Evolutionary conservation across 2,113 vertebrate genomes (phyloP).

Genomic region (Syrmaticus mikado): DNA sequence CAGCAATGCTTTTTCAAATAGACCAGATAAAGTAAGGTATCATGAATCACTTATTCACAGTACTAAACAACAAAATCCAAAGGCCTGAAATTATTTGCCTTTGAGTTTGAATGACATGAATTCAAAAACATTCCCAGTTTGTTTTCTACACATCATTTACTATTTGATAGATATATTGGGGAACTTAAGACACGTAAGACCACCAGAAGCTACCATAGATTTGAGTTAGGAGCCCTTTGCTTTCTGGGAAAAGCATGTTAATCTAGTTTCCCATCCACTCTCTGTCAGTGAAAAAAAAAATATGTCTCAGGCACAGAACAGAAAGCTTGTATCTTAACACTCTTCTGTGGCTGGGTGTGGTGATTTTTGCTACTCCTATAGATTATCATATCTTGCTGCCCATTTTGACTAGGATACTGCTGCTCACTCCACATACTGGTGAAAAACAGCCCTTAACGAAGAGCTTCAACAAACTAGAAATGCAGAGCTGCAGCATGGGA

Average conservation of each 20-base stretch:
- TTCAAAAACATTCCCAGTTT: background rate
- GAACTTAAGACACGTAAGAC: background rate
- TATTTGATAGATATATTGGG: background rate
- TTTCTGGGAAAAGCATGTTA: background rate
- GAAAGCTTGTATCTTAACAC: conserved; percentile 32
- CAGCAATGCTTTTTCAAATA: background rate
- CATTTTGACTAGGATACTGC: background rate
- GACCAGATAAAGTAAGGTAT: background rate
- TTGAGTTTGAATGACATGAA: background rate
- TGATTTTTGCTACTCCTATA: conserved; percentile 39
- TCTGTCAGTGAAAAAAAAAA: conserved; percentile 51
- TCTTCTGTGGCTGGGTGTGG: conserved; percentile 25
- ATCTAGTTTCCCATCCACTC: background rate
- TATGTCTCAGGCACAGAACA: conserved; percentile 8
- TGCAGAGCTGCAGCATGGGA: background rate
- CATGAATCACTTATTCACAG: background rate
- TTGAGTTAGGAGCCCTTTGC: background rate
- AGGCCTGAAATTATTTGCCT: background rate
- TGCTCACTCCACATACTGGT: background rate
- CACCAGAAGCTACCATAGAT: background rate
- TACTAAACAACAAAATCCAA: background rate
- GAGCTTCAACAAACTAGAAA: background rate
- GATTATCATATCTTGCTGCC: conserved; percentile 26
- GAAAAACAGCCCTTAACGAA: background rate
- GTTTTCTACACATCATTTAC: background rate